phyloP scores from a whole-genome alignment of 2,113 vertebrate species.

The Calidris pugnax region DNA sequence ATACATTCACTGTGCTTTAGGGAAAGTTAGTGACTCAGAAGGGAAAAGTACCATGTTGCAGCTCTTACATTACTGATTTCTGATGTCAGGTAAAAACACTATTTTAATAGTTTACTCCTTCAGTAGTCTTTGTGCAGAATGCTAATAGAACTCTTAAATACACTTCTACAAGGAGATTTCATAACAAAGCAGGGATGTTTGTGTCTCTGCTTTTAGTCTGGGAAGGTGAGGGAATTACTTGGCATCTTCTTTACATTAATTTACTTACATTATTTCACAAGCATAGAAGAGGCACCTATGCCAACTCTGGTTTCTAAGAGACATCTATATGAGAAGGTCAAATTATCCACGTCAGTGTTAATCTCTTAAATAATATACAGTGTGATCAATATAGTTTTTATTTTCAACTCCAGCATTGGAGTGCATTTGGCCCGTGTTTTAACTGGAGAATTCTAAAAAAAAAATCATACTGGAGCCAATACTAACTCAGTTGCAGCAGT shows the following conservation, averaged over 20 bases:
- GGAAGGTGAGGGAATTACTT: not conserved
- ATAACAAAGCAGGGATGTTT: not conserved
- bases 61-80: not conserved
- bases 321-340: not conserved
- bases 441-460: not conserved
- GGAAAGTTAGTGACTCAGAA: not conserved
- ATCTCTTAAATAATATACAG: not conserved
- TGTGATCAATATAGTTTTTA: not conserved
- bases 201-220: not conserved
- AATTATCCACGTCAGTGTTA: not conserved
- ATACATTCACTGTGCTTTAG: not conserved
- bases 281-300: not conserved
- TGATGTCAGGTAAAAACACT: not conserved
- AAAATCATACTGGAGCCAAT: not conserved
- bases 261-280: conserved; percentile 19
- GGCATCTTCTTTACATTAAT: conserved; percentile 27
- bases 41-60: not conserved
- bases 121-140: not conserved
- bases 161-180: not conserved
- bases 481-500: not conserved
- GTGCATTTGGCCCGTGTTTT: not conserved
- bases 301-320: not conserved
- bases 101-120: not conserved
- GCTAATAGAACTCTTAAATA: not conserved
- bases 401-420: not conserved